Conservation (phyloP, 2,888 invertebrate species). For the Lymantria monacha region DNA sequence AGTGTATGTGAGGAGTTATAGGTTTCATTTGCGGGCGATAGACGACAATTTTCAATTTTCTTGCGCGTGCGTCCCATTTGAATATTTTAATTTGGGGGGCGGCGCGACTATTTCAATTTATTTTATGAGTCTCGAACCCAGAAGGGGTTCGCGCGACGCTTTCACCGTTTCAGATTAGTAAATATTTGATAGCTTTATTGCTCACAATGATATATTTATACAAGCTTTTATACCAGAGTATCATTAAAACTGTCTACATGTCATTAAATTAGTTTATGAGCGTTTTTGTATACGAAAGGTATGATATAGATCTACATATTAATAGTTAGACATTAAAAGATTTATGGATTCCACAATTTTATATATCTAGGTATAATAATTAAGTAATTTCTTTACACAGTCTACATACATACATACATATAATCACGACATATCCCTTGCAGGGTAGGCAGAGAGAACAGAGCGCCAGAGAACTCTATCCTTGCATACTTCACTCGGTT, state of each 20-base stretch:
- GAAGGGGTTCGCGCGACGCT: constrained; percentile 76
- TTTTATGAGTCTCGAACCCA: constrained; percentile 78
- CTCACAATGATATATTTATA: constrained; percentile 75
- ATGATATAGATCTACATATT: neutral
- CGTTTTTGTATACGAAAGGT: neutral
- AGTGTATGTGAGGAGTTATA: constrained; percentile 77
- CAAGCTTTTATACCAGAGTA: constrained; percentile 65
- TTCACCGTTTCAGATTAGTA: constrained; percentile 79
- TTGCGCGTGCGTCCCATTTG: constrained; percentile 83
- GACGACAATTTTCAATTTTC: constrained; percentile 83
- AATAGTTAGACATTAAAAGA: too few relatives aligned
- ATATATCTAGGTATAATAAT: too few relatives aligned
- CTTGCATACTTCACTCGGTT: too few relatives aligned
- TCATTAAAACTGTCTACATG: constrained; percentile 18
- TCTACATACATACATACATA: too few relatives aligned
- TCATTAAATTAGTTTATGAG: constrained; percentile 3
- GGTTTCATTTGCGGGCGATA: constrained; percentile 83
- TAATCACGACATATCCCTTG: too few relatives aligned
- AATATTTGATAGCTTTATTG: constrained; percentile 83
- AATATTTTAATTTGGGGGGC: constrained; percentile 83
- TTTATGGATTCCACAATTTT: too few relatives aligned
- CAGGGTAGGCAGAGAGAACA: too few relatives aligned
- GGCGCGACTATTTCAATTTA: constrained; percentile 83
- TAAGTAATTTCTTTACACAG: too few relatives aligned
- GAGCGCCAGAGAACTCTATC: too few relatives aligned